Evolutionary conservation across 2,797 vertebrate species (phyloP), one percentile per base, ranked within the genome.

Genomic region (Phoeniculus purpureus): DNA sequence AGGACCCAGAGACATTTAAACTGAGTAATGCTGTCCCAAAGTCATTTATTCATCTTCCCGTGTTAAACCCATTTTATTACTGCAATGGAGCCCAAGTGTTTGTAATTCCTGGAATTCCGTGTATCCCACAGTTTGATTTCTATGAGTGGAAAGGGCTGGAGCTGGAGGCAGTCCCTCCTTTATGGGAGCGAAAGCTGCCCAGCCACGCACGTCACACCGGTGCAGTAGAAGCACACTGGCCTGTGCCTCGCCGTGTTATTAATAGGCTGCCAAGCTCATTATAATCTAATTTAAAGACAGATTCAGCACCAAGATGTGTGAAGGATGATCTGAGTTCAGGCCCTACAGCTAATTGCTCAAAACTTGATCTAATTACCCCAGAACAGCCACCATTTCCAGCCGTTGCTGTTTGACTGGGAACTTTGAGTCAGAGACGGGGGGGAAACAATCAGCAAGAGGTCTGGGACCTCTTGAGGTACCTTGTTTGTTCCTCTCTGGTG

Each of bases 241-340:
- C 74, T 51, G 26, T 55, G 74, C 58, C 85, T 93, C 93, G 61
- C 67, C 80, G 50, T 74, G 66, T 94, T 97, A 95, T 90, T 97
- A 96, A 94, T 94, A 94, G 75, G 48, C 90, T 95, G 92, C 76
- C 89, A 89, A 82, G 60, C 86, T 96, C 96, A 96, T 94, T 97
- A 92, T 86, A 88, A 89, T 96, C 95, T 93, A 93, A 95, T 93
- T 96, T 93, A 80, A 96, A 96, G 95, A 94, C 91, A 95, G 52
- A 95, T 81, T 84, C 73, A 94, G 87, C 77, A 89, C 89, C 90
- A 70, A 94, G 93, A 93, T 2, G 26, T 73, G 82, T 94, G 87
- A 97, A 92, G 90, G 88, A 94, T 93, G 56, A 95, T 90, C 75
- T 75, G 77, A 94, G 87, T 90, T 96, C 73, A 94, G 83, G 50